Evolutionary conservation across 2,888 invertebrate genomes (phyloP).

Genomic region (Morpho achilles): DNA sequence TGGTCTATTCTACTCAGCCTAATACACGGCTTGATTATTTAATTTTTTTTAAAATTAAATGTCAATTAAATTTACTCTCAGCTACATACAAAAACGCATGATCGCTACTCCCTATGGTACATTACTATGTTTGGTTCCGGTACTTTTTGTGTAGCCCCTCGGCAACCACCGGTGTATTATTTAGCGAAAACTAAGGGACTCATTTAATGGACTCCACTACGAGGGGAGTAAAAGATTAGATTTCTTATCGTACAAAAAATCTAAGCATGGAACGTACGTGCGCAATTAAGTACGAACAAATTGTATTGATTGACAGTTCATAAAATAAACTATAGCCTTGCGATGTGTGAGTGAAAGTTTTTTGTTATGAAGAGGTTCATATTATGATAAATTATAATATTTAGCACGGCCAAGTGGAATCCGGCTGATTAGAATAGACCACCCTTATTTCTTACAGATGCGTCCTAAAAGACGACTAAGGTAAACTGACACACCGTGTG

Average conservation of each 20-base stretch:
- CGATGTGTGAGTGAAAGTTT: too few species aligned
- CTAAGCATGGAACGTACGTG: constrained; percentile 33
- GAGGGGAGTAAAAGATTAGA: constrained; percentile 69
- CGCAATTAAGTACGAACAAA: constrained; percentile 34
- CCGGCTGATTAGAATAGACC: too few species aligned
- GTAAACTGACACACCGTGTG: too few species aligned
- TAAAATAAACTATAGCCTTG: constrained; percentile 17
- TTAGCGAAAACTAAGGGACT: constrained; percentile 69
- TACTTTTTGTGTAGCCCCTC: constrained; percentile 68
- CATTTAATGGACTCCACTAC: constrained; percentile 66
- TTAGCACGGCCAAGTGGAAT: too few species aligned
- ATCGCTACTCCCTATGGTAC: constrained; percentile 60
- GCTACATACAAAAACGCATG: constrained; percentile 45
- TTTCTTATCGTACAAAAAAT: constrained; percentile 69
- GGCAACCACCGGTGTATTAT: constrained; percentile 66
- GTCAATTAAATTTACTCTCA: neutral
- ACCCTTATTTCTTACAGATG: too few species aligned
- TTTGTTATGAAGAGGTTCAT: too few species aligned
- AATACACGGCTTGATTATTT: too few species aligned
- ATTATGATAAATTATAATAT: too few species aligned
- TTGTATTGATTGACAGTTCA: constrained; percentile 29
- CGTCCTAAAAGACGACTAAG: too few species aligned
- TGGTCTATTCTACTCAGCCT: too few species aligned
- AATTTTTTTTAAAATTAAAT: too few species aligned
- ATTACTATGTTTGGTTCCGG: constrained; percentile 70